A percentile compares a stretch with the other conserved stretches of the same genome.
These are phyloP conservation scores for Calypte anna DNA, from an alignment of 2,113 vertebrate species.

Conservation along the genomic window DNA sequence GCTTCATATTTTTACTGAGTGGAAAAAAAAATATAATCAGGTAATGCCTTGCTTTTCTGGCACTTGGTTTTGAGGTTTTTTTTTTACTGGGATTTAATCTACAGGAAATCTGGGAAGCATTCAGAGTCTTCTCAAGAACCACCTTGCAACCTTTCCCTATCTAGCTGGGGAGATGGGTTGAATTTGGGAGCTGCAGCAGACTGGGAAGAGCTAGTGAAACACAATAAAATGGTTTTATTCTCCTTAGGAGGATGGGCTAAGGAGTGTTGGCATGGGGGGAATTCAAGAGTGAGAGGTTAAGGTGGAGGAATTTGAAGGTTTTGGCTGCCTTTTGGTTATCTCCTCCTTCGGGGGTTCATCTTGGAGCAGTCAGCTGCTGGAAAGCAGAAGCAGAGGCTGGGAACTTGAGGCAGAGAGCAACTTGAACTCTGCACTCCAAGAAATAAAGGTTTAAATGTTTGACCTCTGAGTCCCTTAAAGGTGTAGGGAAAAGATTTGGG, in stretches of 20 bases:
- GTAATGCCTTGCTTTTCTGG: neutral
- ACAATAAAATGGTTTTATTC: neutral
- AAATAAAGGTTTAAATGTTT: neutral
- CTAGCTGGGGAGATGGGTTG: neutral
- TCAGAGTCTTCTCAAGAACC: neutral
- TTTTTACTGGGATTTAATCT: neutral
- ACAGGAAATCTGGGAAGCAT: neutral
- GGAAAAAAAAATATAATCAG: too few relatives aligned
- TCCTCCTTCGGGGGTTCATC: neutral
- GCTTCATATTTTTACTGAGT: neutral
- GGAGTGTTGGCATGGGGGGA: rapidly evolving
- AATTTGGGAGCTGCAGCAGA: neutral
- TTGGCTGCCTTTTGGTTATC: neutral
- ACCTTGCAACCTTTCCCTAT: neutral
- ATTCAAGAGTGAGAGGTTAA: neutral
- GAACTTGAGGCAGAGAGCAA: neutral
- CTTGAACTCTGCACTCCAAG: neutral
- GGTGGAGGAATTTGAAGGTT: neutral
- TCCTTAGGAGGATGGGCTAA: neutral
- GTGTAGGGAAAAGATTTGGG: neutral
- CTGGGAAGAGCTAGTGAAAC: neutral
- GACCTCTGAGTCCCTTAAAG: neutral
- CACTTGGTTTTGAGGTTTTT: neutral
- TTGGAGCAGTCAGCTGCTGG: neutral
- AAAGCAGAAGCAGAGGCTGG: neutral